Evolutionary conservation across 1,140 invertebrate genomes (phyloP), one percentile per base, ranked within the genome.

Genomic region (Oedothorax gibbosus): DNA sequence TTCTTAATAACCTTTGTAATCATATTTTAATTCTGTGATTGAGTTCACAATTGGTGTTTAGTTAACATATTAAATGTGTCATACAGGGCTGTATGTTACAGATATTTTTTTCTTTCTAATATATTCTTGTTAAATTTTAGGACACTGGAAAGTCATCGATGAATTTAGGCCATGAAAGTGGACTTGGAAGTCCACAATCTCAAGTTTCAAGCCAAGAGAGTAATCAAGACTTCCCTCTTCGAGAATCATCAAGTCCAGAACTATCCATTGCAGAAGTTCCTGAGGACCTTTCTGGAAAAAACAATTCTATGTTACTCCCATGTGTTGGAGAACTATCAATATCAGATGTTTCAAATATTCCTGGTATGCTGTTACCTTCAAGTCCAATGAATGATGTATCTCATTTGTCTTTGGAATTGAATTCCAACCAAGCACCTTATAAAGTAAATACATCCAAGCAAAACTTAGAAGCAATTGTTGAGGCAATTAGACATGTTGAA

Each of bases 381-480:
- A 73, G 50, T 54, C 53, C 21, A 35, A 8, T 80, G 7, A 71
- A 50, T 62, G 50, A n/a, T 50, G 18, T 50, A 84, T 21, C 71
- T 56, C 49, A 53, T 57, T 82, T 64, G 21, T 15, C 57, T 20
- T 57, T 53, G 20, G 80, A 82, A 20, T 18, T 73, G 20, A 72
- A 56, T 56, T 18, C 50, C 49, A 51, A 7, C n/a, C 62, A 82
- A 87, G 3, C 49, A 54, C 53, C 57, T 7, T 78, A 51, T 57
- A 76, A 84, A 84, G 80, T 78, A 56, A 87, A 93, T 87, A 95
- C 95, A 53, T 96, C 96, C 71, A 93, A 96, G 62, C 95, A 98
- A 88, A 99, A 98, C 90, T 91, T 99, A 84, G 97, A 99, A 89
- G 98, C 97, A 2, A 99, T 99, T 85, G 97, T 99, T 9, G 97